Conservation (phyloP, 2,888 invertebrate genomes). For the Mongoloraphidia duomilia region DNA sequence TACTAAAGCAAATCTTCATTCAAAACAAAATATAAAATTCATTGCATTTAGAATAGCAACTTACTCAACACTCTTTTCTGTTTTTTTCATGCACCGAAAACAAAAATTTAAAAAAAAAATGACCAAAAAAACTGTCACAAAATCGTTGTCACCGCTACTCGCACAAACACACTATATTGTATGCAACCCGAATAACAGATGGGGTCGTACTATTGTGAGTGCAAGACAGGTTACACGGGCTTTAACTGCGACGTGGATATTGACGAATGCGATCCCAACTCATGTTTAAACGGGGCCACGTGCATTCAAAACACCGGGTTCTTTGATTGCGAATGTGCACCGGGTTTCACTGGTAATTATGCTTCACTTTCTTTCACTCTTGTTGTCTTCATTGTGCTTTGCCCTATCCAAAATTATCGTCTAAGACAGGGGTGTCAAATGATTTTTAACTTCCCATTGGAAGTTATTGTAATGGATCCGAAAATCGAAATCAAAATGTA, state of each 20-base stretch:
- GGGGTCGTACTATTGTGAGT: slow-evolving; percentile 51
- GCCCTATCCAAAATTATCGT: no score
- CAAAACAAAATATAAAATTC: no score
- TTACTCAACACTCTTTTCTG: slow-evolving; percentile 5
- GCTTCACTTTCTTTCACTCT: background rate
- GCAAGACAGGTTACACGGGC: slow-evolving; percentile 54
- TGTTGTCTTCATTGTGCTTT: background rate
- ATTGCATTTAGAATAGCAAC: background rate
- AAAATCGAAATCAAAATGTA: no score
- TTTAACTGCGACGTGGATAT: slow-evolving; percentile 38
- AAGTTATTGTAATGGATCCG: no score
- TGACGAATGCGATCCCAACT: slow-evolving; percentile 39
- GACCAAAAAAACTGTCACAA: background rate
- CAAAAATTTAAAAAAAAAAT: slow-evolving; percentile 5
- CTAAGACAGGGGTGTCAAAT: no score
- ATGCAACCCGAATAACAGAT: slow-evolving; percentile 25
- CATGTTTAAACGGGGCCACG: slow-evolving; percentile 49
- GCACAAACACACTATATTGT: background rate
- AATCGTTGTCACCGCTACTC: no score
- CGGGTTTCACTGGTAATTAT: slow-evolving; percentile 39
- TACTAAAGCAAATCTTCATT: no score
- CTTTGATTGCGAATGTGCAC: slow-evolving; percentile 42
- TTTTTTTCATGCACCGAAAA: slow-evolving; percentile 13
- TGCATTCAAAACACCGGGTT: slow-evolving; percentile 38
- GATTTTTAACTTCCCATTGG: no score